These are phyloP conservation scores for Leptopilina drosophilae DNA, from an alignment of 2,888 invertebrate genomes.

Conservation along the genomic window DNA sequence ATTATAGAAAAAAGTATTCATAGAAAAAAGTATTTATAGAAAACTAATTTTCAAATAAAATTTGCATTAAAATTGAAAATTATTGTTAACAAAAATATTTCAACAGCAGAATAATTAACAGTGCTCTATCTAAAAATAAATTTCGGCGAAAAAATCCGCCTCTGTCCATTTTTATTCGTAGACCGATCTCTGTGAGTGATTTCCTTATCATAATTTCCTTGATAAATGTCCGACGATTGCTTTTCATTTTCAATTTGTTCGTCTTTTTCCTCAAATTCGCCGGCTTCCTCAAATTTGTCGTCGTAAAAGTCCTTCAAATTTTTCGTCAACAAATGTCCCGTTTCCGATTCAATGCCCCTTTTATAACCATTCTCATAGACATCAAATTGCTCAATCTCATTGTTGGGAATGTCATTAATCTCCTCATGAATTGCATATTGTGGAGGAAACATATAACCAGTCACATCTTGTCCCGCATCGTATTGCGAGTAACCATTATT, in stretches of 20 bases:
- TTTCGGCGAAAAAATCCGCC: conserved; percentile 51
- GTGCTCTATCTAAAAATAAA: conserved; percentile 51
- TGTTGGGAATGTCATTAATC: conserved; percentile 55
- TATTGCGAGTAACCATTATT: conserved; percentile 8
- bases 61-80: background rate
- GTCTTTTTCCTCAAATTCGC: conserved; percentile 57
- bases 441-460: conserved; percentile 60
- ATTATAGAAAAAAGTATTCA: too few species aligned
- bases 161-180: conserved; percentile 45
- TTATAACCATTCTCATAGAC: conserved; percentile 64
- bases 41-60: too few species aligned
- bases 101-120: background rate
- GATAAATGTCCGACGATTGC: conserved; percentile 51
- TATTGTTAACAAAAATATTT: background rate
- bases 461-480: conserved; percentile 33
- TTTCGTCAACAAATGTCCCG: conserved; percentile 64
- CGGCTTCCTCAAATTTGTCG: conserved; percentile 65
- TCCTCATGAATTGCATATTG: conserved; percentile 64
- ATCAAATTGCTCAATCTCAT: conserved; percentile 53
- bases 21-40: too few species aligned
- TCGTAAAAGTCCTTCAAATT: conserved; percentile 68
- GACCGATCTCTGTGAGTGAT: conserved; percentile 56
- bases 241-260: conserved; percentile 59
- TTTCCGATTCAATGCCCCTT: conserved; percentile 61
- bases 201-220: conserved; percentile 58